Evolutionary conservation across 2,888 invertebrate species (phyloP), one percentile per base, ranked within the genome.

Genomic region (Drosophila ezoana): DNA sequence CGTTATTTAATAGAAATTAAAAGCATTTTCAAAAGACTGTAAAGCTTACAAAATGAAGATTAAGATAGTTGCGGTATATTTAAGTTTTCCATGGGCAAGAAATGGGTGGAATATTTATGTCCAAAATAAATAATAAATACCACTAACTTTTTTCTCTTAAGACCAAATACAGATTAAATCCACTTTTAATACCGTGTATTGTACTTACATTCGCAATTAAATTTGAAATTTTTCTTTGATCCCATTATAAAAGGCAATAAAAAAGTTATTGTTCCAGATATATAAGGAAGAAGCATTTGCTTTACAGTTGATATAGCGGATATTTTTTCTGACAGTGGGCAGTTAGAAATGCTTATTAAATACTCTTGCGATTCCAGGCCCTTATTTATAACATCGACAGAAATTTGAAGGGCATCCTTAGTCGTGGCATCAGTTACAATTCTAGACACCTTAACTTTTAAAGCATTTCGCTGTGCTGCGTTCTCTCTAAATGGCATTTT

Each of bases 401-500:
- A 78, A 37, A 91, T 77, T 76, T 90, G 80, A 13, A 91, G 72
- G 0, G 87, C 84, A 64, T 90, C 89, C 49, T 71, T 81, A n/a
- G 84, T 86, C 2, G 90, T 91, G 5, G 89, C 90, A 68, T 91
- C 91, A 16, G 81, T 86, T 10, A 90, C 58, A 44, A 91, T 81
- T 69, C 70, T 77, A 2, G 80, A 70, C 10, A 91, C 86, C 43
- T 89, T 89, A 1, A 89, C 80, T 23, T 71, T 81, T 9, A 79
- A 70, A 10, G 49, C 35, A 28, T 87, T 81, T 9, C 35, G 35
- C 8, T 62, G 51, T 8, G 89, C 63, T 2, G 71, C 59, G 48
- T 91, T 91, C 47, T 90, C 82, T 3, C 80, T 67, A 47, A 91
- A 91, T 6, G 91, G 89, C 52, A 91, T 81, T 66, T 90, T 87